A percentile compares a stretch with the other conserved stretches of the same genome.
Conservation (phyloP, 1,140 invertebrate species). For the Caenorhabditis inopinata region DNA sequence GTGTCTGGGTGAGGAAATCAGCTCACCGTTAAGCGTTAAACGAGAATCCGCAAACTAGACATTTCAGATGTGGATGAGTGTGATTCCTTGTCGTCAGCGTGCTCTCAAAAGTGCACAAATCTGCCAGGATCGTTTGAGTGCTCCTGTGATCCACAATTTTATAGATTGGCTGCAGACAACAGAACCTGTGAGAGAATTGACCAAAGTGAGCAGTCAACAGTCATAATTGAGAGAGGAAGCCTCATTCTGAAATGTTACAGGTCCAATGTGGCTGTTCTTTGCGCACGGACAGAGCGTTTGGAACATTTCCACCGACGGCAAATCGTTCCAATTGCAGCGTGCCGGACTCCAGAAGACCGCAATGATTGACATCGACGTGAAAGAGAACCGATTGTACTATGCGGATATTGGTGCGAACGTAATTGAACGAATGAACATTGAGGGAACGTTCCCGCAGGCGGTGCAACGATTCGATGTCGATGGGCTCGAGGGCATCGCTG, state of each 20-base stretch:
- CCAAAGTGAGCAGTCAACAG: neutral
- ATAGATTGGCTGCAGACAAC: slow-evolving; percentile 68
- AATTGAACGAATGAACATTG: slow-evolving; percentile 50
- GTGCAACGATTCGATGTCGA: slow-evolving; percentile 58
- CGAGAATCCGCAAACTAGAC: neutral
- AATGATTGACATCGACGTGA: slow-evolving; percentile 58
- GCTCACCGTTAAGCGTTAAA: neutral
- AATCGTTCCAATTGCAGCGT: slow-evolving; percentile 52
- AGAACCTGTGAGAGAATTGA: slow-evolving; percentile 62
- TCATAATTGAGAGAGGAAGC: neutral
- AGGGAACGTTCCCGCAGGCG: slow-evolving; percentile 52
- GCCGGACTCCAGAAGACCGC: slow-evolving; percentile 58
- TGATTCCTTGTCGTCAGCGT: slow-evolving; percentile 52
- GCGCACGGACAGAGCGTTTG: slow-evolving; percentile 60
- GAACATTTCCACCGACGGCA: slow-evolving; percentile 57
- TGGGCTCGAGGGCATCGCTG: slow-evolving; percentile 57
- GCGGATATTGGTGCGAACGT: slow-evolving; percentile 54
- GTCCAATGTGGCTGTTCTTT: slow-evolving; percentile 55
- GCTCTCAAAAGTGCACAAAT: slow-evolving; percentile 67
- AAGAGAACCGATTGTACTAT: slow-evolving; percentile 52
- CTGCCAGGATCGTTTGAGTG: slow-evolving; percentile 68
- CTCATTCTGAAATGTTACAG: too few species aligned
- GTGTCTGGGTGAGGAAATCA: slow-evolving; percentile 36
- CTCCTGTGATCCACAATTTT: slow-evolving; percentile 67
- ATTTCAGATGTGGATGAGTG: slow-evolving; percentile 66